A percentile compares a stretch with the other conserved stretches of the same genome.
These are phyloP conservation scores for Heterodera carotae DNA, from an alignment of 1,140 invertebrate genomes.

Conservation along the genomic window DNA sequence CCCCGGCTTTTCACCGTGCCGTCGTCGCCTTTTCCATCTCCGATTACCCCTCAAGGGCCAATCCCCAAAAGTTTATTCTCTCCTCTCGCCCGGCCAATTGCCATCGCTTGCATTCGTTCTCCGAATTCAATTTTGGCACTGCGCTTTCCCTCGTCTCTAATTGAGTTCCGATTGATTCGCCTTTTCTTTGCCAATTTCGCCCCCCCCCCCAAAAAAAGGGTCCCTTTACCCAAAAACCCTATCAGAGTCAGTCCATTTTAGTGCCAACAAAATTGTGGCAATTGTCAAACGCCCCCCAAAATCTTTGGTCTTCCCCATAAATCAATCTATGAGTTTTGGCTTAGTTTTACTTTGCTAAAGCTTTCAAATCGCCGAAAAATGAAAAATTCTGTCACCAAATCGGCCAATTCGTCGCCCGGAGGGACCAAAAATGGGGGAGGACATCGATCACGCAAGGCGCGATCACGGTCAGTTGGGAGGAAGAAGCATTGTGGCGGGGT, in stretches of 20 bases:
- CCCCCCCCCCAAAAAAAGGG: background rate
- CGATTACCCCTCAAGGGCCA: slow-evolving; percentile 6
- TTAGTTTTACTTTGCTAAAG: too few relatives aligned
- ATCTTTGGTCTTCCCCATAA: too few relatives aligned
- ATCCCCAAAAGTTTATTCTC: background rate
- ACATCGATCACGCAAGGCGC: background rate
- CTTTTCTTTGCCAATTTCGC: background rate
- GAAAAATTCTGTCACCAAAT: slow-evolving; percentile 10
- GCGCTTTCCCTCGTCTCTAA: slow-evolving; percentile 10
- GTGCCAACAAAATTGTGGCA: too few relatives aligned
- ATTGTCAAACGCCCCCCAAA: too few relatives aligned
- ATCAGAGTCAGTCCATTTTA: too few relatives aligned
- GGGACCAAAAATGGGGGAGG: background rate
- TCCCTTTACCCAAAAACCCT: background rate
- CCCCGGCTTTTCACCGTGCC: background rate
- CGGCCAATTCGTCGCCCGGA: slow-evolving; percentile 17
- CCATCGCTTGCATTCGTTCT: background rate
- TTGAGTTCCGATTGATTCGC: slow-evolving; percentile 35
- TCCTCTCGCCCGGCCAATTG: background rate
- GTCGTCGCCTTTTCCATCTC: background rate
- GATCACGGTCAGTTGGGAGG: background rate
- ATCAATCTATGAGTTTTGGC: too few relatives aligned
- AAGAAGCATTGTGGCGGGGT: background rate
- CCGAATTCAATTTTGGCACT: slow-evolving; percentile 9
- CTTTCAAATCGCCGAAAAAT: too few relatives aligned